These are phyloP conservation scores for Eilema sororculum DNA, from an alignment of 2,888 invertebrate species.

Conservation along the genomic window DNA sequence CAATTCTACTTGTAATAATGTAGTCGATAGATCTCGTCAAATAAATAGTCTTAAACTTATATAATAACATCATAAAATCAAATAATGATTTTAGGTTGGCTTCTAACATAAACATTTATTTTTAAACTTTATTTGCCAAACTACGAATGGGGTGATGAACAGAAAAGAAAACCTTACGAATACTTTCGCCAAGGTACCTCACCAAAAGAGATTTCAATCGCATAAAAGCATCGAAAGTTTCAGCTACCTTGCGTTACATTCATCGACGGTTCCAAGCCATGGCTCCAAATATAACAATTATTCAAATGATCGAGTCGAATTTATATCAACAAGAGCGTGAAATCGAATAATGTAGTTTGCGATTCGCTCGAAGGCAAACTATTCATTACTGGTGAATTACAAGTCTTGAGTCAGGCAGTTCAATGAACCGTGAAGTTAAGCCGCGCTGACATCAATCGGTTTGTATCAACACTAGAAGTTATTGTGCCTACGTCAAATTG, in stretches of 20 bases:
- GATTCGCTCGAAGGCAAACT: constrained; percentile 27
- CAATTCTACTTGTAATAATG: no score
- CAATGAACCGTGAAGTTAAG: constrained; percentile 43
- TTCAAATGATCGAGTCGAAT: constrained; percentile 12
- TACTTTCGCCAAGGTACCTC: neutral
- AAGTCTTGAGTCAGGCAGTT: constrained; percentile 44
- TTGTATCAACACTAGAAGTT: constrained; percentile 40
- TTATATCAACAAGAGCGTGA: constrained; percentile 32
- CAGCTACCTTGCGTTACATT: neutral
- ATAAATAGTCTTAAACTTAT: no score
- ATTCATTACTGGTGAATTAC: constrained; percentile 38
- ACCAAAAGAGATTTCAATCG: neutral
- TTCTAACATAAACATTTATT: neutral
- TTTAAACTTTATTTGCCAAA: neutral
- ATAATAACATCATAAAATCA: neutral
- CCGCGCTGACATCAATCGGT: constrained; percentile 54
- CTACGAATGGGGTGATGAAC: neutral
- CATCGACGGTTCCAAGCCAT: neutral
- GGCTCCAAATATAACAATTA: constrained; percentile 12
- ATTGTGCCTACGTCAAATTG: neutral
- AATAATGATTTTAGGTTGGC: neutral
- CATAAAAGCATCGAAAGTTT: constrained; percentile 6
- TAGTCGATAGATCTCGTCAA: neutral
- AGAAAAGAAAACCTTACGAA: neutral
- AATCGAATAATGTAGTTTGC: constrained; percentile 38